A percentile compares a stretch with the other conserved stretches of the same genome.
phyloP scores from a whole-genome alignment of 2,797 vertebrate species.

The Dallia pectoralis region DNA sequence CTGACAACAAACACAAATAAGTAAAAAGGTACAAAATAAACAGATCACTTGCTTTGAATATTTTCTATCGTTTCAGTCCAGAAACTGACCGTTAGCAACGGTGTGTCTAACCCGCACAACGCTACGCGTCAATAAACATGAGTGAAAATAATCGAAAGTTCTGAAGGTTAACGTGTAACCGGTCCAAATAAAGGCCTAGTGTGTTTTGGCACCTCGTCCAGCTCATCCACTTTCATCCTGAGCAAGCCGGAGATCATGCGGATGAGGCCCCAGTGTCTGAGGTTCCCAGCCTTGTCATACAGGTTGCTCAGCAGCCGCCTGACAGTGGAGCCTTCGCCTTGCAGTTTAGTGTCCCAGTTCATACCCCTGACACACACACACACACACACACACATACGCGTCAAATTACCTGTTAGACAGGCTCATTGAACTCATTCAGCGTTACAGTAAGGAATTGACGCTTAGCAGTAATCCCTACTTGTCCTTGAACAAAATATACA shows the following conservation, averaged over 20 bases:
- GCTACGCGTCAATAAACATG: background rate
- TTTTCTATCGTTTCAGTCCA: background rate
- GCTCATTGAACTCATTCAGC: background rate
- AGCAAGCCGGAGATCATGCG: slow-evolving; percentile 85
- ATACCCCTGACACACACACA: slow-evolving; percentile 69
- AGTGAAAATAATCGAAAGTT: background rate
- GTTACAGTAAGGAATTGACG: background rate
- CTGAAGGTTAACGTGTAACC: background rate
- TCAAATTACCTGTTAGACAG: background rate
- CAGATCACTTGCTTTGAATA: background rate
- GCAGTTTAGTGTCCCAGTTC: slow-evolving; percentile 81
- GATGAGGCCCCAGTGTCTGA: slow-evolving; percentile 82
- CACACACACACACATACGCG: background rate
- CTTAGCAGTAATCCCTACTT: slow-evolving; percentile 64
- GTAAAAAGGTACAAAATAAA: background rate
- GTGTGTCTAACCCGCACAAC: background rate
- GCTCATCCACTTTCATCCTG: slow-evolving; percentile 85
- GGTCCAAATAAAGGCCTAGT: background rate
- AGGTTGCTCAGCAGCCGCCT: slow-evolving; percentile 78
- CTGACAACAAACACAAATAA: slow-evolving; percentile 23
- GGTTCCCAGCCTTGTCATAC: slow-evolving; percentile 73
- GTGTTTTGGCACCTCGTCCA: slow-evolving; percentile 74
- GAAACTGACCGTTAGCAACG: background rate
- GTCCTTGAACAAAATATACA: slow-evolving; percentile 78
- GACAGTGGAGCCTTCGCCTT: slow-evolving; percentile 70